These are phyloP conservation scores for Sander lucioperca DNA, from an alignment of 2,113 vertebrate genomes.

Conservation along the genomic window DNA sequence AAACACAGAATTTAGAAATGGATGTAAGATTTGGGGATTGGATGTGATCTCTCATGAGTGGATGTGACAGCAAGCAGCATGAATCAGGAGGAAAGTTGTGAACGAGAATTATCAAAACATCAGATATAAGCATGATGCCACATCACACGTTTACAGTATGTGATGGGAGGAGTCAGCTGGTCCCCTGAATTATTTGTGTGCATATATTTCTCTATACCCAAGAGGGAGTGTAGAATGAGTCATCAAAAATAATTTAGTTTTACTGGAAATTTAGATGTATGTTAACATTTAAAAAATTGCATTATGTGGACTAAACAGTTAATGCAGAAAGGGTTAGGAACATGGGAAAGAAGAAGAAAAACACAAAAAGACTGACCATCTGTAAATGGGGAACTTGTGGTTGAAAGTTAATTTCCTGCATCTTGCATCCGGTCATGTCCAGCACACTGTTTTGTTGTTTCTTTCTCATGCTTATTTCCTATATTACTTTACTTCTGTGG, in stretches of 20 bases:
- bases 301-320: background rate
- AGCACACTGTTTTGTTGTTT: background rate
- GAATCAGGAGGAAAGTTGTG: no score
- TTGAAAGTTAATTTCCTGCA: background rate
- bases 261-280: background rate
- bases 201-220: background rate
- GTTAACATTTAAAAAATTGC: no score
- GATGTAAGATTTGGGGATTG: background rate
- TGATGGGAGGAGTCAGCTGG: background rate
- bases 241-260: background rate
- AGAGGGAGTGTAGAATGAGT: background rate
- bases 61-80: no score
- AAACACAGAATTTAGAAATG: background rate
- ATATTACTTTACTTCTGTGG: background rate
- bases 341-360: background rate
- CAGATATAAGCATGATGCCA: background rate
- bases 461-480: background rate
- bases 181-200: background rate
- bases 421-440: background rate
- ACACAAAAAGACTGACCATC: background rate
- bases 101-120: no score
- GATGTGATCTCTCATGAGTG: no score
- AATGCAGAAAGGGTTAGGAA: no score
- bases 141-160: background rate
- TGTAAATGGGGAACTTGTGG: conserved; percentile 1